Base-by-base conservation (phyloP, 2,888 invertebrate species). In the Cordilura impudica region DNA sequence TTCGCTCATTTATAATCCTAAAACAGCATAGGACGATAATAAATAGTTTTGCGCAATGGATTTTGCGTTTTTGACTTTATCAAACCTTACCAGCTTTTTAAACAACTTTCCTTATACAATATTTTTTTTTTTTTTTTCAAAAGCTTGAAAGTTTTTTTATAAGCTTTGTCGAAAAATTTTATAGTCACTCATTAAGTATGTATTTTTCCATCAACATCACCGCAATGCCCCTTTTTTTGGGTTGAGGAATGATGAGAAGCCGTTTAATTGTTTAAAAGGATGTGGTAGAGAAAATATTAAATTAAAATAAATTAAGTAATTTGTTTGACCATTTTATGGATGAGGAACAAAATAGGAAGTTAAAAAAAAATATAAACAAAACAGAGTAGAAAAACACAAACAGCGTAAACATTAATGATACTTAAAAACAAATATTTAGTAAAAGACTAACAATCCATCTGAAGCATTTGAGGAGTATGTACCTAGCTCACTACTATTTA, bases 101-200 rank as follows among this genome's bases (percentile, higher is more conserved):
- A n/a, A n/a, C n/a, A n/a, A n/a, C n/a, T n/a, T n/a, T n/a, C n/a
- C n/a, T n/a, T n/a, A n/a, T n/a, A n/a, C n/a, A n/a, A n/a, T n/a
- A n/a, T n/a, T n/a, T n/a, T n/a, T n/a, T n/a, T n/a, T 5, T 39
- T 39, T 39, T 39, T 39, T 39, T n/a, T 1, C 35, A n/a, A 39
- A 39, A 39, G 26, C 26, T 47, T 61, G 16, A n/a, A 63, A 63
- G 35, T 63, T 63, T 49, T n/a, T 63, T 63, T 63, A 49, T 49
- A 35, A 45, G 63, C 63, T 49, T 49, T 35, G 51, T 63, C 21
- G 63, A 63, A 49, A 63, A 63, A 63, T 63, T 63, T 63, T 63
- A 63, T 63, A 63, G 63, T 63, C 21, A 35, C 21, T 63, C 51
- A 51, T 63, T 63, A 63, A 63, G 35, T 63, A 49, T 63, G 49